These are phyloP conservation scores for Sceloporus tristichus DNA, from an alignment of 2,113 vertebrate species.

Conservation along the genomic window DNA sequence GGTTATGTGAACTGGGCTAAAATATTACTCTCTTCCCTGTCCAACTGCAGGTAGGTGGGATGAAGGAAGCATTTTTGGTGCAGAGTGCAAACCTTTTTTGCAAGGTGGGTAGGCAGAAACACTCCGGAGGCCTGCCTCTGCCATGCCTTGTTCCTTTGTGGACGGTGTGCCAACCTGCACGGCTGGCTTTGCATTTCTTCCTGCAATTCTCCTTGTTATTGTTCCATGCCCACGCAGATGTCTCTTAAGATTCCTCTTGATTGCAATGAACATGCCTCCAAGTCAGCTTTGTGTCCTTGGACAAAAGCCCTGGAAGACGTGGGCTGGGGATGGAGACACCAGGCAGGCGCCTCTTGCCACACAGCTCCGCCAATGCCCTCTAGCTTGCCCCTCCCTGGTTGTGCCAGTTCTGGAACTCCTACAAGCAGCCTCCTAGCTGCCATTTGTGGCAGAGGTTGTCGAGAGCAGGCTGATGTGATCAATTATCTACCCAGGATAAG, in stretches of 20 bases:
- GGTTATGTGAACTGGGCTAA: too few species aligned
- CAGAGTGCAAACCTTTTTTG: too few species aligned
- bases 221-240: neutral
- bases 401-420: neutral
- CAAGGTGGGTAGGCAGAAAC: neutral
- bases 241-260: neutral
- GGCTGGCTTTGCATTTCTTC: neutral
- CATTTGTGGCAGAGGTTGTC: neutral
- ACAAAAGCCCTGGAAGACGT: rapidly evolving
- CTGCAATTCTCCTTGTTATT: neutral
- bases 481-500: neutral
- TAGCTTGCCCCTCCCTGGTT: rapidly evolving
- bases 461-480: constrained; percentile 1
- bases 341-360: neutral
- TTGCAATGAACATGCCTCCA: neutral
- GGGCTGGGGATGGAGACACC: neutral
- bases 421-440: neutral
- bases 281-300: neutral
- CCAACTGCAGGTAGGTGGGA: too few species aligned
- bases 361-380: neutral
- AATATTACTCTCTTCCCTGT: too few species aligned
- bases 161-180: neutral
- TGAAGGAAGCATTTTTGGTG: too few species aligned
- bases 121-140: neutral
- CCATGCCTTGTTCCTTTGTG: neutral